These are phyloP conservation scores for Prietella phreatophila DNA, from an alignment of 2,113 vertebrate species.

Conservation along the genomic window DNA sequence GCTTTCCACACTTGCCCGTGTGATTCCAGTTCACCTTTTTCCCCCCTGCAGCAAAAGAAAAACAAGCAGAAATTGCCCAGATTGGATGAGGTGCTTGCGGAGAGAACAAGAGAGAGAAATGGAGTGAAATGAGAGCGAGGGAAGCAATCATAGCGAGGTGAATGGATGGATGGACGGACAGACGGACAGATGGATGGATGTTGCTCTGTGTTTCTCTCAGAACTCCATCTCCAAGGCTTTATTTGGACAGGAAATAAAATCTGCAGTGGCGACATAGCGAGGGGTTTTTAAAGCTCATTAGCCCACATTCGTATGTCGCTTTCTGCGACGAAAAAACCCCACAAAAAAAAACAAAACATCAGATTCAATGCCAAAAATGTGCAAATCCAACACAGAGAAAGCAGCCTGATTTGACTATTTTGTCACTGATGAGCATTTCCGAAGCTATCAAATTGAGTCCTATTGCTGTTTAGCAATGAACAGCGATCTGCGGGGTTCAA, in stretches of 20 bases:
- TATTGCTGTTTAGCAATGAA: not conserved
- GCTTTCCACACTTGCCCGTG: not conserved
- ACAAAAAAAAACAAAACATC: not conserved
- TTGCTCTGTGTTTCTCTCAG: not conserved
- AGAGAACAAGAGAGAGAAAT: not conserved
- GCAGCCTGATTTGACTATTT: not conserved
- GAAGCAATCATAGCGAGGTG: not conserved
- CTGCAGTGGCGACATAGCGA: not conserved
- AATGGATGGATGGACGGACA: conserved; percentile 10
- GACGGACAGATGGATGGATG: not conserved
- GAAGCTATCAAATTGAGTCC: not conserved
- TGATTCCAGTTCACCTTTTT: conserved; percentile 1
- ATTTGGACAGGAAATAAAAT: conserved; percentile 4
- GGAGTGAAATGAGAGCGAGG: not conserved
- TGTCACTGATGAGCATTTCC: not conserved
- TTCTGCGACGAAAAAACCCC: not conserved
- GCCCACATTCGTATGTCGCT: not conserved
- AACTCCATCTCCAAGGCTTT: not conserved
- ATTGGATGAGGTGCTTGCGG: not conserved
- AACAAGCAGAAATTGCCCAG: conserved; percentile 19
- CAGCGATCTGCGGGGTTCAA: not conserved
- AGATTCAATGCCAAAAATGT: not conserved
- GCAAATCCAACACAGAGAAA: not conserved
- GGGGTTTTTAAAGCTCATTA: conserved; percentile 3
- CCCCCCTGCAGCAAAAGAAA: conserved; percentile 14